These are phyloP conservation scores for Helobdella robusta DNA, from an alignment of 2,888 invertebrate species.

Conservation along the genomic window DNA sequence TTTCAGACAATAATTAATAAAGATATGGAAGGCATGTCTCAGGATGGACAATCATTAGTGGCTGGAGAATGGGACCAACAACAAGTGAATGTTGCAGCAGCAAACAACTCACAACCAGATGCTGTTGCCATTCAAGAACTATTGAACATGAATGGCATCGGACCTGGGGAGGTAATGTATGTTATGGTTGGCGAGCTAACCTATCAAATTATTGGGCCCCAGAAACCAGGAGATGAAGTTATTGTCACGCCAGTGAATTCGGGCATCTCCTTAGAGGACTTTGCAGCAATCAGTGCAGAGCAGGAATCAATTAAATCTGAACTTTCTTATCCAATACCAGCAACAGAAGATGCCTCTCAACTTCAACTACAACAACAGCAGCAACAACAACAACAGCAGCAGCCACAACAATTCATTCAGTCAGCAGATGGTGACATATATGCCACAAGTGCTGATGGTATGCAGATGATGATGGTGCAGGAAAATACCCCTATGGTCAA, in stretches of 20 bases:
- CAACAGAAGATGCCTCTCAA: not conserved
- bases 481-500: not conserved
- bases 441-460: conserved; percentile 16
- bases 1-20: no score
- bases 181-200: conserved; percentile 23
- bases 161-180: conserved; percentile 26
- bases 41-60: no score
- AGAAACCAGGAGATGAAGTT: conserved; percentile 21
- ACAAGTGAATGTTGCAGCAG: not conserved
- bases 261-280: conserved; percentile 26
- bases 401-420: not conserved
- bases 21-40: no score
- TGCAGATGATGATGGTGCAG: conserved; percentile 22
- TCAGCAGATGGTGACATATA: conserved; percentile 5
- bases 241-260: conserved; percentile 8
- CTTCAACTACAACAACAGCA: not conserved
- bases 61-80: no score
- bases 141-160: conserved; percentile 16
- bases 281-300: conserved; percentile 26
- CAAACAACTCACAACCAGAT: no score
- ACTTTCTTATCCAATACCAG: conserved; percentile 1
- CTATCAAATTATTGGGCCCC: conserved; percentile 26
- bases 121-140: conserved; percentile 19
- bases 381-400: conserved; percentile 8
- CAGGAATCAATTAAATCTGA: conserved; percentile 17